Evolutionary conservation across 37 sponge, comb jelly and placozoan species (phyloP).

Genomic region (Spongilla lacustris): DNA sequence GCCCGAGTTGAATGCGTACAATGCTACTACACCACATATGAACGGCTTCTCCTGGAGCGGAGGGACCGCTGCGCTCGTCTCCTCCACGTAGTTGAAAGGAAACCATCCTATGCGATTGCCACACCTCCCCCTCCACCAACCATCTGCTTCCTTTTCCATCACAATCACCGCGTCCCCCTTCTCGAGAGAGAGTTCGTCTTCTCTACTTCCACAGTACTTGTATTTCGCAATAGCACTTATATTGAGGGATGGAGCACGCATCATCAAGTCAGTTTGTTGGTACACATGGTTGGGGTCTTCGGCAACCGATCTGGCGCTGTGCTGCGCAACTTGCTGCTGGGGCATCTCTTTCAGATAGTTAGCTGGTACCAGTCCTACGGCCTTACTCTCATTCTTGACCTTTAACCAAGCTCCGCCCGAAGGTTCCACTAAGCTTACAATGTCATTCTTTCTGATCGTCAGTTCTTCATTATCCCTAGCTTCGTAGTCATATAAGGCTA

Average conservation of each 20-base stretch:
- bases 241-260: conserved; percentile 52
- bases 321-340: not conserved
- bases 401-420: conserved; percentile 78
- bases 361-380: conserved; percentile 77
- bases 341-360: conserved; percentile 70
- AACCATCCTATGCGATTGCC: conserved; percentile 85
- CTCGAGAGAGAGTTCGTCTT: conserved; percentile 83
- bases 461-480: conserved; percentile 85
- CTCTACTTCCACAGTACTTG: conserved; percentile 66
- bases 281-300: conserved; percentile 56
- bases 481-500: conserved; percentile 72
- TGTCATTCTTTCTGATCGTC: conserved; percentile 77
- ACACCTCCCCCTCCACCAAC: conserved; percentile 92
- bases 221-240: conserved; percentile 76
- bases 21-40: conserved; percentile 74
- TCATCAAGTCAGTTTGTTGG: conserved; percentile 75
- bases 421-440: conserved; percentile 57
- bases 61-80: not conserved
- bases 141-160: conserved; percentile 93
- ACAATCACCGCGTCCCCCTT: conserved; percentile 89
- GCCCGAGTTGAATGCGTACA: conserved; percentile 81
- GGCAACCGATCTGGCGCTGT: not conserved
- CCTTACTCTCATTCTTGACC: conserved; percentile 73
- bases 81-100: conserved; percentile 95
- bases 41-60: conserved; percentile 33